Evolutionary conservation across 92 coral and sea anemone species (phyloP).

Genomic region (Porites divaricata): DNA sequence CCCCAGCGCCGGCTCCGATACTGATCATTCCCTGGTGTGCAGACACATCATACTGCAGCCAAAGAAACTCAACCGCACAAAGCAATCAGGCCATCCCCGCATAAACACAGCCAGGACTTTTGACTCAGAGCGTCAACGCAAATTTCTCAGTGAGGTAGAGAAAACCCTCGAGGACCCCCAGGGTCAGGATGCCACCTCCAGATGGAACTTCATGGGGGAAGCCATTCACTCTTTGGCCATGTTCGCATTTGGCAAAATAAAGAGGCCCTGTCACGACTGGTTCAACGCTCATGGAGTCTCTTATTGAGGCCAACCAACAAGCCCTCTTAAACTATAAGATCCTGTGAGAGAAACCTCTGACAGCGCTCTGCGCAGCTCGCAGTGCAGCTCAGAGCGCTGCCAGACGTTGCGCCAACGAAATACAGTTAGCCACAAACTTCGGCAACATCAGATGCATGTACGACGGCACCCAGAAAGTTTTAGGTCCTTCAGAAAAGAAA

Average conservation of each 20-base stretch:
- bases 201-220: not conserved
- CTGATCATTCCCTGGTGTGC: conserved; percentile 17
- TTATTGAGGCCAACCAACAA: not conserved
- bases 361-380: conserved; percentile 38
- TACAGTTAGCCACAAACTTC: conserved; percentile 32
- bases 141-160: not conserved
- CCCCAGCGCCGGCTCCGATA: conserved; percentile 38
- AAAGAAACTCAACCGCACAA: not conserved
- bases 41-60: not conserved
- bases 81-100: too few species aligned
- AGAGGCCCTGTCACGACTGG: not conserved
- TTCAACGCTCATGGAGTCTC: not conserved
- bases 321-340: not conserved
- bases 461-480: conserved; percentile 20
- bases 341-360: not conserved
- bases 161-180: not conserved
- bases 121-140: not conserved
- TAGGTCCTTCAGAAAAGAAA: not conserved
- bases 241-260: not conserved
- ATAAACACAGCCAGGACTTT: too few species aligned
- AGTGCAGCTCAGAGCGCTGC: conserved; percentile 36
- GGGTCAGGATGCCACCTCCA: not conserved
- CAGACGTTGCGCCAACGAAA: not conserved
- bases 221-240: not conserved
- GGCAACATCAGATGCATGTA: conserved; percentile 40